Conservation (phyloP, 2,797 vertebrate genomes). For the Onychomys leucogaster region DNA sequence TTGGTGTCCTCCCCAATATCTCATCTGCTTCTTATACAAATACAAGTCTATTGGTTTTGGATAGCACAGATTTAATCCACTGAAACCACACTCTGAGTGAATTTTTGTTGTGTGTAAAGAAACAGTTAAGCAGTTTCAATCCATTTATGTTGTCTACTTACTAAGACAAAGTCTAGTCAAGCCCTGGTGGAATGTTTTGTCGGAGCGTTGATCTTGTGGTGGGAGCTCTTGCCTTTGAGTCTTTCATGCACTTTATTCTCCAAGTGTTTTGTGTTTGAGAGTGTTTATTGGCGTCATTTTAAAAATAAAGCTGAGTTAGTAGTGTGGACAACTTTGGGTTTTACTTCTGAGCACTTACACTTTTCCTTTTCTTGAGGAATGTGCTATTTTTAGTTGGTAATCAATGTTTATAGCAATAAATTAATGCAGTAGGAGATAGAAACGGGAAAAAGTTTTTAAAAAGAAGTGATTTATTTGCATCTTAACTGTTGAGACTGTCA, state of each 20-base stretch:
- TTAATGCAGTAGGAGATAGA: not conserved
- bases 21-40: slow-evolving; percentile 51
- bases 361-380: slow-evolving; percentile 43
- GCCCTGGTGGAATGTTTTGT: not conserved
- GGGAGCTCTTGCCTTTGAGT: not conserved
- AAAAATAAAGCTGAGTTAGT: slow-evolving; percentile 50
- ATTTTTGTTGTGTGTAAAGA: slow-evolving; percentile 42
- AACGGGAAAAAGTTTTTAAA: not conserved
- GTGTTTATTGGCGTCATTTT: slow-evolving; percentile 55
- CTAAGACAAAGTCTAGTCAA: slow-evolving; percentile 32
- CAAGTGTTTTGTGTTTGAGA: slow-evolving; percentile 26
- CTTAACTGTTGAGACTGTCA: slow-evolving; percentile 49
- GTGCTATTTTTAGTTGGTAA: slow-evolving; percentile 37
- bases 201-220: slow-evolving; percentile 38
- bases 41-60: not conserved
- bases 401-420: not conserved
- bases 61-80: slow-evolving; percentile 35
- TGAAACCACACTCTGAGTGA: not conserved
- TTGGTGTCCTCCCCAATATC: not conserved
- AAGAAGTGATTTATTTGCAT: slow-evolving; percentile 30
- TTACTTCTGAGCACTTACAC: slow-evolving; percentile 8
- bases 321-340: slow-evolving; percentile 50
- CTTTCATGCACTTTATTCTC: slow-evolving; percentile 38
- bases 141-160: not conserved
- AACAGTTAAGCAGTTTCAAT: slow-evolving; percentile 43